A percentile compares a stretch with the other conserved stretches of the same genome.
Evolutionary conservation across 2,888 invertebrate genomes (phyloP).

Genomic region (Xanthorhoe designata): DNA sequence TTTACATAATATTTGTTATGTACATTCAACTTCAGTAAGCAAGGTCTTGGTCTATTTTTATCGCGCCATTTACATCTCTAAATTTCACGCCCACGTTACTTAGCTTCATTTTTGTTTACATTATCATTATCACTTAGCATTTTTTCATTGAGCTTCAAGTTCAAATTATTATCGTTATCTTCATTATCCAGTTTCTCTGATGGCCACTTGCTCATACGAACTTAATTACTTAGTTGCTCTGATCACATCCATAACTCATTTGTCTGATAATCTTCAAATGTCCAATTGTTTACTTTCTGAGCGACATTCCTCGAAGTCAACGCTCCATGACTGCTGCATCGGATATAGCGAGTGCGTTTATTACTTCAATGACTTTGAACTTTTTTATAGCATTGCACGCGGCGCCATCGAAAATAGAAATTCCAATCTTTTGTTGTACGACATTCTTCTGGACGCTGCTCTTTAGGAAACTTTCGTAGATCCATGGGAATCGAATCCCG

Average conservation of each 20-base stretch:
- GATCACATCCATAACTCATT: constrained; percentile 1
- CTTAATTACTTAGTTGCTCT: no score
- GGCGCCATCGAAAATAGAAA: constrained; percentile 49
- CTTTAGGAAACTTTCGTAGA: constrained; percentile 43
- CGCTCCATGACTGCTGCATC: constrained; percentile 33
- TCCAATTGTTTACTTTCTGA: constrained; percentile 50
- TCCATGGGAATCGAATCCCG: constrained; percentile 49
- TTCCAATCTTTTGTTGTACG: constrained; percentile 48
- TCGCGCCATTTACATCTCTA: constrained; percentile 31
- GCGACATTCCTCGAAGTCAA: constrained; percentile 57
- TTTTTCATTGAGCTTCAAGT: background rate
- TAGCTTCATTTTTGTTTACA: constrained; percentile 11
- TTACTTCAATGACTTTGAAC: constrained; percentile 63
- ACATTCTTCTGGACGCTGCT: constrained; percentile 55
- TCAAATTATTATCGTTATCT: background rate
- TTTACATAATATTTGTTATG: constrained; percentile 46
- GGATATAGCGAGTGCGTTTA: constrained; percentile 59
- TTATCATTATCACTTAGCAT: background rate
- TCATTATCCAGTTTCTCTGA: background rate
- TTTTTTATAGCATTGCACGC: constrained; percentile 55
- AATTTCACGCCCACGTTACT: constrained; percentile 27
- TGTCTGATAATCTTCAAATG: constrained; percentile 17
- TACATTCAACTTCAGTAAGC: constrained; percentile 37
- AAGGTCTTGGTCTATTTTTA: constrained; percentile 42
- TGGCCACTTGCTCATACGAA: no score